These are phyloP conservation scores for Paramuricea clavata DNA, from an alignment of 92 coral and sea anemone species.

Conservation along the genomic window DNA sequence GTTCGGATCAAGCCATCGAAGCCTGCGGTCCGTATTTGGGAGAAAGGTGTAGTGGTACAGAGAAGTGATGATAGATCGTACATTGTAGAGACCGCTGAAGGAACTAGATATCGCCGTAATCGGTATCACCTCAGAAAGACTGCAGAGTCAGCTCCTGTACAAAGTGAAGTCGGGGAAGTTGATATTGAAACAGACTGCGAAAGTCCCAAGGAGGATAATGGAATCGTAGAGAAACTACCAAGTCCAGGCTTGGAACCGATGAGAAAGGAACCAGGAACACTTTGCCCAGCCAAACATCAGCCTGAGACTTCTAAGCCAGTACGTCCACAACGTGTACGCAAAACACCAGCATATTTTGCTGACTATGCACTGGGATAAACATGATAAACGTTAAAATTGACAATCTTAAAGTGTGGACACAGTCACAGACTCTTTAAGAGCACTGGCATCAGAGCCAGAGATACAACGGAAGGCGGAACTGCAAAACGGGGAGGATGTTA, in stretches of 20 bases:
- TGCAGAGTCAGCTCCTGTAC: background rate
- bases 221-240: background rate
- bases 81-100: background rate
- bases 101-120: background rate
- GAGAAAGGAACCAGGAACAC: background rate
- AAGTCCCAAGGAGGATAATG: background rate
- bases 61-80: background rate
- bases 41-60: background rate
- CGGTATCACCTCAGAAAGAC: background rate
- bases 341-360: background rate
- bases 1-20: constrained; percentile 3
- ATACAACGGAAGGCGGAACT: background rate
- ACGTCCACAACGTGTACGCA: background rate
- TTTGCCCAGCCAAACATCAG: background rate
- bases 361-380: background rate
- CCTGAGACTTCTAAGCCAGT: background rate
- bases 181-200: background rate
- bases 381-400: too few species aligned
- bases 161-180: background rate
- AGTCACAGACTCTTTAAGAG: too few species aligned
- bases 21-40: background rate
- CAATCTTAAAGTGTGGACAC: background rate
- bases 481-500: background rate
- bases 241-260: background rate
- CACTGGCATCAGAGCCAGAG: too few species aligned